Evolutionary conservation across 2,113 vertebrate genomes (phyloP).

Genomic region (Erythrolamprus reginae): DNA sequence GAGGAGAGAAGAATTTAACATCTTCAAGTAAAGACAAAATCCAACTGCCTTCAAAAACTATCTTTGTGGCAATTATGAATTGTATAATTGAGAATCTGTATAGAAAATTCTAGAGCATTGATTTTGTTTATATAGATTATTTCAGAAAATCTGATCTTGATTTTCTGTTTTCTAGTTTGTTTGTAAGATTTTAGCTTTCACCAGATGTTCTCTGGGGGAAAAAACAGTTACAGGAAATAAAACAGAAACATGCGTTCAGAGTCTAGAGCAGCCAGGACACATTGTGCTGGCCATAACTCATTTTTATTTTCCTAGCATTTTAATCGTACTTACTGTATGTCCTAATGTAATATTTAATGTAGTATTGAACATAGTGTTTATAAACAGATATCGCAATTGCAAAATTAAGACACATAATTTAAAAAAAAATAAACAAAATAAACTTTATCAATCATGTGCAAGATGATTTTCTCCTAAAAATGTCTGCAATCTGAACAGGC

Average conservation of each 20-base stretch:
- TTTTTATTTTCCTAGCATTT: not conserved
- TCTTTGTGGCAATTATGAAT: not conserved
- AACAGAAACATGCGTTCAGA: not conserved
- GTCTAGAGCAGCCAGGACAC: not conserved
- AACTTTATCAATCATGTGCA: not conserved
- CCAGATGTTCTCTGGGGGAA: not conserved
- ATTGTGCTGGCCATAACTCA: not conserved
- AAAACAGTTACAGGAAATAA: not conserved
- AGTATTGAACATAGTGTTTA: not conserved
- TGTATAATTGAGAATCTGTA: not conserved
- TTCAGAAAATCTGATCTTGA: not conserved
- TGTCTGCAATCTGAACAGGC: not conserved
- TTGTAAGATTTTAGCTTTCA: not conserved
- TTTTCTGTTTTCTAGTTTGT: not conserved
- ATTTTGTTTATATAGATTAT: not conserved
- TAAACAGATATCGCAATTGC: not conserved
- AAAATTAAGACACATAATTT: not conserved
- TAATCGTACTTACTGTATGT: not conserved
- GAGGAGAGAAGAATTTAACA: not conserved
- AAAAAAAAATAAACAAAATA: not conserved
- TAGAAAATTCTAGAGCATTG: not conserved
- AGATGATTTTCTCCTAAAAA: not conserved
- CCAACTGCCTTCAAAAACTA: not conserved
- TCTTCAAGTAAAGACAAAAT: not conserved
- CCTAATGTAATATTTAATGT: not conserved